Evolutionary conservation across 2,113 vertebrate genomes (phyloP).

Genomic region (Columba janthina): DNA sequence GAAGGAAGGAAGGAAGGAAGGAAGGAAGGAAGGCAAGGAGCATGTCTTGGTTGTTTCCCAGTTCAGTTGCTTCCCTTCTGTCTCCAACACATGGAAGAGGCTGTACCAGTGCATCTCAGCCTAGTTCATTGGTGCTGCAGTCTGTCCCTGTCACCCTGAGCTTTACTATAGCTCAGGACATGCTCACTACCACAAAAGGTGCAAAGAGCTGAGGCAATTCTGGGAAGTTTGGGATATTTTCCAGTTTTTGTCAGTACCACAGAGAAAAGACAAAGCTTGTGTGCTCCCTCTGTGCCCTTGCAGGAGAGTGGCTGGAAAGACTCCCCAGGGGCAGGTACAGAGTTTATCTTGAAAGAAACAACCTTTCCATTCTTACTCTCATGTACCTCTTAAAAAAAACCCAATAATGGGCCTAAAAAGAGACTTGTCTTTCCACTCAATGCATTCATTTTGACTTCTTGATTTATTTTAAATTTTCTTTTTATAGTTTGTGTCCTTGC

Average conservation of each 20-base stretch:
- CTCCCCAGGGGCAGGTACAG: background rate
- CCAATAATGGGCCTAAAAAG: background rate
- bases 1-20: background rate
- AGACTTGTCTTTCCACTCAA: background rate
- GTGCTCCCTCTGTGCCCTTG: background rate
- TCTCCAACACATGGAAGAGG: rapidly evolving
- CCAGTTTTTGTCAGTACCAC: background rate
- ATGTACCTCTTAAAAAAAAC: background rate
- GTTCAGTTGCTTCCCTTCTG: background rate
- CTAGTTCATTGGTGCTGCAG: background rate
- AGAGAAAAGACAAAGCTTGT: background rate
- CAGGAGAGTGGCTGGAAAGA: background rate
- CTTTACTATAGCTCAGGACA: background rate
- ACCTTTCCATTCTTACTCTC: background rate
- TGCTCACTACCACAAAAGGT: background rate
- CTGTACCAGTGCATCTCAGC: background rate
- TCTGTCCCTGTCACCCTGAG: no score
- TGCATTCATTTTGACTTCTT: background rate
- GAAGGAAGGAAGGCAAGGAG: background rate
- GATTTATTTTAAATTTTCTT: background rate
- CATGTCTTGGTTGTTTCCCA: background rate
- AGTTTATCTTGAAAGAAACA: background rate
- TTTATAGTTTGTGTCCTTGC: background rate
- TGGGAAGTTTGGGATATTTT: background rate
- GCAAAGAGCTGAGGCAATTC: background rate